Evolutionary conservation across 2,888 invertebrate genomes (phyloP).

Genomic region (Plebejus anna): DNA sequence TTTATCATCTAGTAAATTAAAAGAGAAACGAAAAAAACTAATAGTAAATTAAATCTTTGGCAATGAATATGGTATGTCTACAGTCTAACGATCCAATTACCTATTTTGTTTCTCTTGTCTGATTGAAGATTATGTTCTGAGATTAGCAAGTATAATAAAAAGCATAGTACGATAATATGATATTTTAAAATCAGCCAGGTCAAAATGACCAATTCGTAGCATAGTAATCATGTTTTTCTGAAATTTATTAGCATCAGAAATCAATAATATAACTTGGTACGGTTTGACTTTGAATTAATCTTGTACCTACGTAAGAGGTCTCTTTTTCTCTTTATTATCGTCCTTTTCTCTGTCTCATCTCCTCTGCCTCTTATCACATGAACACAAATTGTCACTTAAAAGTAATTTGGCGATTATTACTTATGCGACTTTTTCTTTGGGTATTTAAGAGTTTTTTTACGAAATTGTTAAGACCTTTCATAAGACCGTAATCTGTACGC

Average conservation of each 20-base stretch:
- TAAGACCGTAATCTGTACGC: neutral
- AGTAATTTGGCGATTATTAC: slow-evolving; percentile 12
- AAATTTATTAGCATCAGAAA: neutral
- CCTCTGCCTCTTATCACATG: slow-evolving; percentile 3
- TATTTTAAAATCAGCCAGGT: too few species aligned
- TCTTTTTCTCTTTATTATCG: neutral
- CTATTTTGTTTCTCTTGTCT: too few species aligned
- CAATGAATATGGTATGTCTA: too few species aligned
- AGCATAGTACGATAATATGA: too few species aligned
- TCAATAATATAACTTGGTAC: neutral
- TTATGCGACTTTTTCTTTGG: neutral
- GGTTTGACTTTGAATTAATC: neutral
- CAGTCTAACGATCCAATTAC: too few species aligned
- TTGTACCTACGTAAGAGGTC: neutral
- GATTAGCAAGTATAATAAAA: too few species aligned
- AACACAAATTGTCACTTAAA: slow-evolving; percentile 11
- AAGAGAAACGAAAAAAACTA: too few species aligned
- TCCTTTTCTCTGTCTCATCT: neutral
- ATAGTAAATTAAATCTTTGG: too few species aligned
- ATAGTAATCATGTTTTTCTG: too few species aligned
- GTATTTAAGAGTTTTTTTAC: neutral
- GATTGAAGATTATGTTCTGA: too few species aligned
- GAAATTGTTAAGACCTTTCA: neutral
- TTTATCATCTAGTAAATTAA: neutral
- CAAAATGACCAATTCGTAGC: too few species aligned